These are phyloP conservation scores for Ischnura elegans DNA, from an alignment of 2,888 invertebrate species.

Conservation along the genomic window DNA sequence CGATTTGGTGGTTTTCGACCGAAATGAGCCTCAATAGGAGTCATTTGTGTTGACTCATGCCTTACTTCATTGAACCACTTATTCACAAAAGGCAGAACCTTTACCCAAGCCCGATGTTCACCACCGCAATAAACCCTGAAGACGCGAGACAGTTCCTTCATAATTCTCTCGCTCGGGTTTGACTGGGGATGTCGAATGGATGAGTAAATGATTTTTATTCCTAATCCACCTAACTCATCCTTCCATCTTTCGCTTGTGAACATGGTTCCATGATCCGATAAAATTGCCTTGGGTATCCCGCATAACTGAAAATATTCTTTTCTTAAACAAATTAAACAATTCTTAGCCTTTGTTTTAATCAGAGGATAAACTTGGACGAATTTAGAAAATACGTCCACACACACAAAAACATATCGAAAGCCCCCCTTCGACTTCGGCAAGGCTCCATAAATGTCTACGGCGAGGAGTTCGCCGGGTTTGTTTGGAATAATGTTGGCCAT, in stretches of 20 bases:
- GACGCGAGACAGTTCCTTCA: not conserved
- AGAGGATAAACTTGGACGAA: not conserved
- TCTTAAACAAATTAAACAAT: too few species aligned
- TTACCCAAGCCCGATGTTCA: too few species aligned
- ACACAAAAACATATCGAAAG: not conserved
- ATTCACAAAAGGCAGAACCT: not conserved
- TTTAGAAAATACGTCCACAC: not conserved
- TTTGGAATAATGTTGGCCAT: too few species aligned
- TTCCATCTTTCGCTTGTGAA: not conserved
- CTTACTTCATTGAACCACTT: not conserved
- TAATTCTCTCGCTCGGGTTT: not conserved
- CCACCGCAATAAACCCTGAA: not conserved
- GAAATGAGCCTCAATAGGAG: not conserved
- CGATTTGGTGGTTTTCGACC: not conserved
- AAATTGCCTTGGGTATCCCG: not conserved
- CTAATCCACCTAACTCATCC: not conserved
- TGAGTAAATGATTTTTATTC: not conserved
- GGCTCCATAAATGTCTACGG: too few species aligned
- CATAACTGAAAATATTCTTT: not conserved
- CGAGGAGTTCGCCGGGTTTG: too few species aligned
- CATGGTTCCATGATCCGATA: constrained; percentile 4
- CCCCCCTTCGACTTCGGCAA: too few species aligned
- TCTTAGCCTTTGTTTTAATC: not conserved
- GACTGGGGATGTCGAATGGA: constrained; percentile 27
- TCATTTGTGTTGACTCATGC: not conserved